Conservation (phyloP, 37 sponge, comb jelly and placozoan species). For the Aphrocallistes beatrix region DNA sequence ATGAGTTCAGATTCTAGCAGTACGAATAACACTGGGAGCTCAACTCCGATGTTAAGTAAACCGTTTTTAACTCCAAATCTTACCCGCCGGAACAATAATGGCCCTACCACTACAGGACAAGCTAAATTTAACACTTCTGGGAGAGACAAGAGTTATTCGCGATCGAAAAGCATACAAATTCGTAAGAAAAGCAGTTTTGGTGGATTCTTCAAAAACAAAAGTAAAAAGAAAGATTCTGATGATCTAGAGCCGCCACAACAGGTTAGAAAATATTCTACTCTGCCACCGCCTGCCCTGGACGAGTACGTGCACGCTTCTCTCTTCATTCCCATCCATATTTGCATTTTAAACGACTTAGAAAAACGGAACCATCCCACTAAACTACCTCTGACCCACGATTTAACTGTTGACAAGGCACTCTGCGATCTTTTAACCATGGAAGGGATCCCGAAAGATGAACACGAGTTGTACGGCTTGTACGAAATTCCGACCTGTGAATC, state of each 20-base stretch:
- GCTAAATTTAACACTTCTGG: neutral
- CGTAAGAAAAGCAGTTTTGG: neutral
- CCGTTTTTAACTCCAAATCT: neutral
- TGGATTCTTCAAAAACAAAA: neutral
- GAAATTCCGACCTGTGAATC: neutral
- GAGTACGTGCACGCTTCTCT: neutral
- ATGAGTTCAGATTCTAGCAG: slow-evolving; percentile 12
- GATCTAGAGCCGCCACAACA: neutral
- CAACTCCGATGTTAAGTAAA: neutral
- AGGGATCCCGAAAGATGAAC: neutral
- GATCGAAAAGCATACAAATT: neutral
- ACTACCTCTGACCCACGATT: neutral
- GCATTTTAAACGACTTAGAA: neutral
- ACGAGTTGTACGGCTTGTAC: neutral
- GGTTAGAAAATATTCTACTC: neutral
- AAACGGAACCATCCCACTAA: neutral
- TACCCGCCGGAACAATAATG: neutral
- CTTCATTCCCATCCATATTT: neutral
- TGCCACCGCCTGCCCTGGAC: neutral
- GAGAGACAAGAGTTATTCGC: neutral
- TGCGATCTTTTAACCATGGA: neutral
- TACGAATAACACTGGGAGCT: neutral
- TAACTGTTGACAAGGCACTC: neutral
- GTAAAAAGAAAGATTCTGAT: slow-evolving; percentile 1
- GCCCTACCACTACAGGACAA: neutral